Percentiles rank a stretch among this genome's conserved stretches.
Conservation (phyloP, 2,113 vertebrate species). For the Tachysurus fulvidraco region DNA sequence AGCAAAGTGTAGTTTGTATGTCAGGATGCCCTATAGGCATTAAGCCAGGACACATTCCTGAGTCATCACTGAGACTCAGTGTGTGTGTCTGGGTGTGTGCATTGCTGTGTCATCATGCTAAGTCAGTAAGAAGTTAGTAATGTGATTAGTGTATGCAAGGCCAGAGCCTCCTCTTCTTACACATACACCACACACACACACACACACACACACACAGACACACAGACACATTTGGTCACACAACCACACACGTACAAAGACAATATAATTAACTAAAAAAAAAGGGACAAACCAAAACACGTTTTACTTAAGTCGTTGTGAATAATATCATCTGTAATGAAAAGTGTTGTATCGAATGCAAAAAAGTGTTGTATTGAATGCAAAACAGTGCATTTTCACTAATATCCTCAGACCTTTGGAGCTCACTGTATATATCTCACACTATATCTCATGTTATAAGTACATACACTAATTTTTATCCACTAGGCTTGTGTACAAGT, state of each 20-base stretch:
- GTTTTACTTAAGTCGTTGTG: no score
- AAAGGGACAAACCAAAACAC: no score
- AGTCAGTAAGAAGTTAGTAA: constrained; percentile 28
- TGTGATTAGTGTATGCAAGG: constrained; percentile 63
- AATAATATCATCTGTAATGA: no score
- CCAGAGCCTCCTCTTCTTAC: constrained; percentile 56
- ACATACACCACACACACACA: background rate
- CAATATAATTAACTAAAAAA: background rate
- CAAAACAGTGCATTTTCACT: no score
- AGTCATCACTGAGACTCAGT: background rate
- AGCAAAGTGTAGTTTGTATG: background rate
- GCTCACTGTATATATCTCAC: background rate
- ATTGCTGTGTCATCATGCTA: constrained; percentile 29
- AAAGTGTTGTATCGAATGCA: no score
- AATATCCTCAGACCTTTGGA: no score
- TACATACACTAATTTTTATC: background rate
- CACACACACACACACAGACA: background rate
- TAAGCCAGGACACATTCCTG: background rate
- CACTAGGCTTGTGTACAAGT: background rate
- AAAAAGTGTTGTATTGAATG: no score
- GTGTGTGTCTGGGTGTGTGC: constrained; percentile 1
- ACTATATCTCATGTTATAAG: background rate
- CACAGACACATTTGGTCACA: background rate
- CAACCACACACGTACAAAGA: background rate
- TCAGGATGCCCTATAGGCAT: background rate